phyloP scores from a whole-genome alignment of 2,797 vertebrate species.

The Ispidina lecontei region DNA sequence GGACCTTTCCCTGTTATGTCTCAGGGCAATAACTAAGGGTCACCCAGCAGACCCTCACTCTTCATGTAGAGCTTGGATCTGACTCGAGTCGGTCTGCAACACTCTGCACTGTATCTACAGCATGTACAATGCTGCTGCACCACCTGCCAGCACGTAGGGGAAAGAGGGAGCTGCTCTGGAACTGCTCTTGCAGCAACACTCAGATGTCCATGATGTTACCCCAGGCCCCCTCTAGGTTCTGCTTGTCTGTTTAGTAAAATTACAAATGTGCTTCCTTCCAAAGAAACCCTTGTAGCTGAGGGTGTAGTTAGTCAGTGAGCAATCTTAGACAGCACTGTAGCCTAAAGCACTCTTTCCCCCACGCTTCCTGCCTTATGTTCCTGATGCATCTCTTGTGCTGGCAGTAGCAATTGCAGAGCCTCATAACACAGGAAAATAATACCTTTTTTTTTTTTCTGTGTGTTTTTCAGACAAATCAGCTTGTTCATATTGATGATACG shows the following conservation, averaged over 20 bases:
- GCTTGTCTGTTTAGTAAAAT: neutral
- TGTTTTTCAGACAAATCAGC: conserved; percentile 7
- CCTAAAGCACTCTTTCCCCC: neutral
- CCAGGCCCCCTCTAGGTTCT: neutral
- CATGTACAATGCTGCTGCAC: neutral
- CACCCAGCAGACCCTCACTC: neutral
- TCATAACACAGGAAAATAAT: neutral
- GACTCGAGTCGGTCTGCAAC: neutral
- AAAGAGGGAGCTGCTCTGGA: neutral
- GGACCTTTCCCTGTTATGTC: neutral
- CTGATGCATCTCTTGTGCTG: neutral
- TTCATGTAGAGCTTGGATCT: neutral
- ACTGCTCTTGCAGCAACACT: neutral
- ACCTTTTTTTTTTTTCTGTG: neutral
- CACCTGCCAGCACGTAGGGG: accelerated
- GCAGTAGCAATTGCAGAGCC: neutral
- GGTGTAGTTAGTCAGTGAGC: neutral
- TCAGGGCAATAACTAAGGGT: neutral
- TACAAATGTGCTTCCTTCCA: neutral
- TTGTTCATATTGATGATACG: neutral
- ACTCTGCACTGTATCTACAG: neutral
- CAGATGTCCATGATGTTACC: neutral
- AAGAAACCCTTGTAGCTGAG: neutral
- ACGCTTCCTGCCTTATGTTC: neutral
- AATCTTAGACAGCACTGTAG: neutral